Conservation (phyloP, 2,888 invertebrate genomes). For the Timema cristinae region DNA sequence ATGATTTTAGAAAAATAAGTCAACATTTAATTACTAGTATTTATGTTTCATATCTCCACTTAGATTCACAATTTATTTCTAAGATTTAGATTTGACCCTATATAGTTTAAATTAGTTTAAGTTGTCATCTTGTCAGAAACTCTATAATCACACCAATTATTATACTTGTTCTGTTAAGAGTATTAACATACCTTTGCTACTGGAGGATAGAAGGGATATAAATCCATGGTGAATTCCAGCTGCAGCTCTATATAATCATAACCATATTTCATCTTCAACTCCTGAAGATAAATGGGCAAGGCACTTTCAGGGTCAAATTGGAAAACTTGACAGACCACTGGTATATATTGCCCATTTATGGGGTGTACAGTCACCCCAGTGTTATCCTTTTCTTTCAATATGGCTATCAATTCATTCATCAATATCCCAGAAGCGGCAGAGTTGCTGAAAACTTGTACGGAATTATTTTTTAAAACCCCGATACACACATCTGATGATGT, state of each 20-base stretch:
- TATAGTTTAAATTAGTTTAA: too few relatives aligned
- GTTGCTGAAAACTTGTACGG: conserved; percentile 42
- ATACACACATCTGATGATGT: conserved; percentile 33
- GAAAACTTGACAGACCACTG: conserved; percentile 41
- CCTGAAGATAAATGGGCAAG: conserved; percentile 37
- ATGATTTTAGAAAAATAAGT: too few relatives aligned
- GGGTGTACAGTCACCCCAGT: conserved; percentile 40
- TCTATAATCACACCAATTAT: too few relatives aligned
- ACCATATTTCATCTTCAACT: conserved; percentile 38
- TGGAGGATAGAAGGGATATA: conserved; percentile 45
- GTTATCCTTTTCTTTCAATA: conserved; percentile 38
- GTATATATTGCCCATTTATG: conserved; percentile 43
- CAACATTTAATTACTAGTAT: too few relatives aligned
- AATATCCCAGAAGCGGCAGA: conserved; percentile 42
- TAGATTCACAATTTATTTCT: too few relatives aligned
- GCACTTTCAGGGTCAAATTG: conserved; percentile 35
- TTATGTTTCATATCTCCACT: too few relatives aligned
- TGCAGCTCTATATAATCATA: conserved; percentile 43
- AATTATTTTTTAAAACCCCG: conserved; percentile 29
- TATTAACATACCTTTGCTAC: background rate
- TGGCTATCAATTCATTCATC: conserved; percentile 42
- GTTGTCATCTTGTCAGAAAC: too few relatives aligned
- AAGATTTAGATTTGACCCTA: too few relatives aligned
- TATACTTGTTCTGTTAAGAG: too few relatives aligned
- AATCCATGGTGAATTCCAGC: conserved; percentile 43